Base-by-base conservation (phyloP, 2,113 vertebrate genomes). In the Varanus salvator region DNA sequence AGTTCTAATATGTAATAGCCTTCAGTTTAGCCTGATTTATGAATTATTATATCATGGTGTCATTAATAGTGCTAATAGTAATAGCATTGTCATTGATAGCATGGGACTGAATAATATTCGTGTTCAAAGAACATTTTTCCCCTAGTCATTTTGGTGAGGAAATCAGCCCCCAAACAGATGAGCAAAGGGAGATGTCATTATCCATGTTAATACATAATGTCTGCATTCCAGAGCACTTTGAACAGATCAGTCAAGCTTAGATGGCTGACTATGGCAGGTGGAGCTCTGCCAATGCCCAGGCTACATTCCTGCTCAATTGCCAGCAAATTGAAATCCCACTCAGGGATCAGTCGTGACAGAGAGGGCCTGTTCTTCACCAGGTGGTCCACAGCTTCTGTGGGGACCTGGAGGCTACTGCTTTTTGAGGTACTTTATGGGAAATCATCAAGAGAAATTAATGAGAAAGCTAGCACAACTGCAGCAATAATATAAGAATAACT, bases 31-130 rank as follows among this genome's bases (percentile, higher is more conserved):
- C 78, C 88, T 69, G 82, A 89, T 78, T 68, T 84, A 85, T 89
- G 57, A 60, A 89, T 85, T 69, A 69, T 85, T 85, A 78, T 78
- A 23, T 84, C 29, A 3, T 29, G 31, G 64, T 84, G 31, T 60
- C 74, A 85, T 89, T 89, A 89, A 89, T 77, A 89, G 84, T 84
- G 81, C 52, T 68, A 34, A 54, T 76, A 78, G 81, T 12, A 89
- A 69, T 34, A 78, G 60, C 88, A 89, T 44, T 85, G 82, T 52
- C 82, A 54, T 31, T 68, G 44, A 78, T 38, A 54, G 23, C 12
- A 38, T 8, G n/a, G n/a, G n/a, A 38, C 3, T 69, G 57, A 78
- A 77, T 89, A 68, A 78, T 84, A 84, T 23, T 52, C 29, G 85
- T 85, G 78, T 89, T 71, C 83, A 52, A 68, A 50, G 57, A 17